Base-by-base conservation (phyloP, 2,888 invertebrate species). In the Thymelicus sylvestris region DNA sequence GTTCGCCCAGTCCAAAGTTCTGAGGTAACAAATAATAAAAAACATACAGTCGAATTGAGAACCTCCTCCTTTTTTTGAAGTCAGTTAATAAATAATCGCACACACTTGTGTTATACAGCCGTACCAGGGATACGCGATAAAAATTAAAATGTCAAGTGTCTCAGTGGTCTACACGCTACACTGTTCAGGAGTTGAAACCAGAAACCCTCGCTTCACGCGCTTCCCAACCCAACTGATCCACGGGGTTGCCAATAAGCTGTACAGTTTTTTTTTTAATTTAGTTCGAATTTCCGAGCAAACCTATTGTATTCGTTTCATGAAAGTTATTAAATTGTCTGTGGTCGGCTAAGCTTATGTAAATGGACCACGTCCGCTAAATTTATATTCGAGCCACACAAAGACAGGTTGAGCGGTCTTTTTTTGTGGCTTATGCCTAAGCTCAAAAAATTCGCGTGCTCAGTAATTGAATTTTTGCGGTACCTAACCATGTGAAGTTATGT, bases 301-400 rank as follows among this genome's bases (percentile, higher is more conserved):
- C 24, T 52, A 8, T 57, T 31, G 57, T 57, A 57, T 38, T 38
- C 38, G 13, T 57, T 57, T 13, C 57, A 57, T 57, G 57, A 57
- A 57, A 57, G 38, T 38, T 57, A 38, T 57, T 57, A 57, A 57
- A 57, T 57, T 57, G 57, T 13, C 57, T 57, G 38, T 57, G 31
- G 57, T 57, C 57, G 57, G 57, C 57, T 57, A 31, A 31, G 57
- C 57, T 57, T 57, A 38, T 57, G 57, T 57, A 57, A 57, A 57
- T 57, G 57, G 13, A 6, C 57, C 31, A 57, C 57, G 38, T 57
- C 31, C 57, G 57, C 38, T 57, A 13, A 57, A 57, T 57, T 57
- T 57, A 38, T 57, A 57, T 57, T 57, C 57, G 38, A 57, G 38
- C 57, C 31, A 57, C 31, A 57, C 57, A 57, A 38, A 38, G 57